A percentile compares a stretch with the other conserved stretches of the same genome.
phyloP scores from a whole-genome alignment of 2,797 vertebrate genomes.

The Megaceryle alcyon region DNA sequence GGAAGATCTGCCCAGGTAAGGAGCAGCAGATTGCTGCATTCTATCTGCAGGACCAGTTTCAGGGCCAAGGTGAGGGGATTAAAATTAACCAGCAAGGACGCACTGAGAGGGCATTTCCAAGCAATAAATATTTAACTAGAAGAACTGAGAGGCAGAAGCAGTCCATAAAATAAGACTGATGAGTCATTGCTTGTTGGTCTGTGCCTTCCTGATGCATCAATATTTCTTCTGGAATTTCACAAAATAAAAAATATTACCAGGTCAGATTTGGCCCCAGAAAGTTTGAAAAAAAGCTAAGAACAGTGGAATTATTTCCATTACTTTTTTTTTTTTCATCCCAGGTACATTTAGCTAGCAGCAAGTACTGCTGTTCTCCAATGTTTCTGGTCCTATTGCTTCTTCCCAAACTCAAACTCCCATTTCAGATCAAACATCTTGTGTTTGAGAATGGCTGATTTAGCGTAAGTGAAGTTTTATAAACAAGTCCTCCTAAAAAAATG shows the following conservation, averaged over 20 bases:
- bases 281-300: not conserved
- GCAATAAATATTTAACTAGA: constrained; percentile 29
- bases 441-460: not conserved
- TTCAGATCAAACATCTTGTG: not conserved
- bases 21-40: not conserved
- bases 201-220: not conserved
- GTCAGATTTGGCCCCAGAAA: not conserved
- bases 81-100: not conserved
- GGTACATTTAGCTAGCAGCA: not conserved
- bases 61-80: not conserved
- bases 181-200: not conserved
- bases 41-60: not conserved
- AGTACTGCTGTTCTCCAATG: not conserved
- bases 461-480: not conserved
- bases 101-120: not conserved
- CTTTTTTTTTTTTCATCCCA: not conserved
- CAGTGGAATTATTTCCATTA: not conserved
- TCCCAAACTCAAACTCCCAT: not conserved
- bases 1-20: not conserved
- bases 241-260: constrained; percentile 14
- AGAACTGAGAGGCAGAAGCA: not conserved
- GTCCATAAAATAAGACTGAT: constrained; percentile 29
- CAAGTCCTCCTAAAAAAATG: not conserved
- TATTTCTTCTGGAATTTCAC: constrained; percentile 13
- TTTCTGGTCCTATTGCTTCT: not conserved